Percentiles rank a stretch among this genome's conserved stretches.
phyloP scores from a whole-genome alignment of 2,888 invertebrate species.

The Callimorpha dominula region DNA sequence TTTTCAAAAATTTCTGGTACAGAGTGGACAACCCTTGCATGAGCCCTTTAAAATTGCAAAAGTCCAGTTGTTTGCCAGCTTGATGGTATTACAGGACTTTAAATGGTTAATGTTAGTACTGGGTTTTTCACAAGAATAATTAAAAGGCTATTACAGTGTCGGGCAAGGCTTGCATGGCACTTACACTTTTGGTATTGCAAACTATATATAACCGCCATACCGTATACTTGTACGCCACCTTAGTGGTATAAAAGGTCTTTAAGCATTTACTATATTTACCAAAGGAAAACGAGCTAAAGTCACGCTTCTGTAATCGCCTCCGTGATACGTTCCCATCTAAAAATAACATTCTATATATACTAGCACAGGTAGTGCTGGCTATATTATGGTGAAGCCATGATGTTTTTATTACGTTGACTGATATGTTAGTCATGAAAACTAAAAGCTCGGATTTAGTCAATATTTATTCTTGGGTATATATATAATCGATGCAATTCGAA shows the following conservation, averaged over 20 bases:
- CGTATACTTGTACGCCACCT: not conserved
- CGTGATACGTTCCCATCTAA: slow-evolving; percentile 14
- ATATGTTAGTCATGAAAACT: slow-evolving; percentile 4
- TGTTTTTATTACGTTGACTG: slow-evolving; percentile 15
- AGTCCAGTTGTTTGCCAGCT: not conserved
- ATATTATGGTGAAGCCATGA: slow-evolving; percentile 18
- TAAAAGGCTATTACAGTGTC: not conserved
- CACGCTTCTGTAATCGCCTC: slow-evolving; percentile 12
- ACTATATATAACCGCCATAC: not conserved
- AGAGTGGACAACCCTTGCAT: not conserved
- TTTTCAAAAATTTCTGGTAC: not conserved
- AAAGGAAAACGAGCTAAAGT: not conserved
- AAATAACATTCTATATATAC: slow-evolving; percentile 42
- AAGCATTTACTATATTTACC: not conserved
- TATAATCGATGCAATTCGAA: not conserved
- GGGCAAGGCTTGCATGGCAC: not conserved
- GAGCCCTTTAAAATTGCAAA: not conserved
- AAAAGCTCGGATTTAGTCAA: not conserved
- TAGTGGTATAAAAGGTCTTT: not conserved
- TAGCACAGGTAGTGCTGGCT: slow-evolving; percentile 37
- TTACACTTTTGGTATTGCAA: not conserved
- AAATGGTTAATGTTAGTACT: not conserved
- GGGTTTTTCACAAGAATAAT: too few relatives aligned
- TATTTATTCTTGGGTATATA: not conserved
- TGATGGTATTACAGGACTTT: not conserved